A percentile compares a stretch with the other conserved stretches of the same genome.
Conservation (phyloP, 2,888 invertebrate species). For the Gastracanthus pulcherrimus region DNA sequence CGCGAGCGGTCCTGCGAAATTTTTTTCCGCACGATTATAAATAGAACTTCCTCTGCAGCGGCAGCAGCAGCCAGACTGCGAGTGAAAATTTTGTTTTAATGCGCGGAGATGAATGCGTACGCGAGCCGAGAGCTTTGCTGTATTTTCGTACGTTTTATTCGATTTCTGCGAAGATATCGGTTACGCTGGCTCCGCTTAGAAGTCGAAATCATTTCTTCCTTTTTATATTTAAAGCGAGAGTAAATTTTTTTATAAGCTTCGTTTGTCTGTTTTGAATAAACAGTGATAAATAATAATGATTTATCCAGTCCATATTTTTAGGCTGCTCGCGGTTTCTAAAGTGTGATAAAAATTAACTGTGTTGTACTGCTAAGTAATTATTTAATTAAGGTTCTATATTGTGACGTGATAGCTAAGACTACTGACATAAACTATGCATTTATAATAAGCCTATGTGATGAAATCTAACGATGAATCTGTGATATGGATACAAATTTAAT, state of each 20-base stretch:
- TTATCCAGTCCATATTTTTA: slow-evolving; percentile 20
- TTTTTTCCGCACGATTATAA: slow-evolving; percentile 47
- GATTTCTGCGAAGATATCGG: slow-evolving; percentile 40
- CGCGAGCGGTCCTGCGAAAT: slow-evolving; percentile 31
- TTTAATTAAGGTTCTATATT: too few relatives aligned
- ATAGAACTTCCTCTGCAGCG: slow-evolving; percentile 45
- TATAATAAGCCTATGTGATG: too few relatives aligned
- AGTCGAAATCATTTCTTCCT: background rate
- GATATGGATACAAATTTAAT: too few relatives aligned
- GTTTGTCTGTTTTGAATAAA: slow-evolving; percentile 36
- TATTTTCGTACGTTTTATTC: slow-evolving; percentile 49
- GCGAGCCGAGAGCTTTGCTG: slow-evolving; percentile 1
- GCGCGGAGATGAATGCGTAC: slow-evolving; percentile 12
- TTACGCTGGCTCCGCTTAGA: background rate
- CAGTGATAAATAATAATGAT: slow-evolving; percentile 43
- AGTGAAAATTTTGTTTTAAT: slow-evolving; percentile 1
- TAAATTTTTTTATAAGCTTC: slow-evolving; percentile 22
- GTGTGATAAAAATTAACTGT: too few relatives aligned
- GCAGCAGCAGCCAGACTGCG: background rate
- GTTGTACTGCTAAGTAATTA: too few relatives aligned
- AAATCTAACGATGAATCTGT: too few relatives aligned
- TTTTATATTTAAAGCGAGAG: slow-evolving; percentile 22
- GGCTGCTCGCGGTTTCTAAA: background rate
- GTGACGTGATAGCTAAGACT: background rate
- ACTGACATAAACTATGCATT: background rate